phyloP scores from a whole-genome alignment of 2,113 vertebrate species.

The Polyodon spathula region DNA sequence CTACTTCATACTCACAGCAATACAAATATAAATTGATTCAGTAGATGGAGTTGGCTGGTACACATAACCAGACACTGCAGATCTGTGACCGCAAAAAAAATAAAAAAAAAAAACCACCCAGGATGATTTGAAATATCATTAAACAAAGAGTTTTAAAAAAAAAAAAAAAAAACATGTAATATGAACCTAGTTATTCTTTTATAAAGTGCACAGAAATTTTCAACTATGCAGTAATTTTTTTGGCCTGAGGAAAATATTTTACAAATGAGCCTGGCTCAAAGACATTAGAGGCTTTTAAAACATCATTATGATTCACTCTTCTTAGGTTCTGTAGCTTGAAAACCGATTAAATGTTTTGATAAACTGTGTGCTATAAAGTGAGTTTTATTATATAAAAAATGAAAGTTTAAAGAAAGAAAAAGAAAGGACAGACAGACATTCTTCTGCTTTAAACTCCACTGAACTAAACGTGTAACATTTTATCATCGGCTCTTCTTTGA shows the following conservation, averaged over 20 bases:
- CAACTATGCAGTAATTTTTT: slow-evolving; percentile 14
- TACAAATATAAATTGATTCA: too few species aligned
- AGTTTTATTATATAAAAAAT: slow-evolving; percentile 33
- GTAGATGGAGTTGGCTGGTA: too few species aligned
- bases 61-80: too few species aligned
- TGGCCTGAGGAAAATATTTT: slow-evolving; percentile 41
- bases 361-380: slow-evolving; percentile 28
- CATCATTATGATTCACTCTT: slow-evolving; percentile 36
- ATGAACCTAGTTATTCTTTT: too few species aligned
- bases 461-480: too few species aligned
- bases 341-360: slow-evolving; percentile 36
- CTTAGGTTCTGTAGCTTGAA: slow-evolving; percentile 31
- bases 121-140: too few species aligned
- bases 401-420: slow-evolving; percentile 19
- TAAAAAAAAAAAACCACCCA: too few species aligned
- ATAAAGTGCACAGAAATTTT: slow-evolving; percentile 38
- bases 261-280: slow-evolving; percentile 43
- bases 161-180: slow-evolving; percentile 56
- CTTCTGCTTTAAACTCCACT: too few species aligned
- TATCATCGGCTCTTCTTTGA: too few species aligned
- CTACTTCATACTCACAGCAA: too few species aligned
- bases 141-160: slow-evolving; percentile 21
- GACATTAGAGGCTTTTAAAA: slow-evolving; percentile 50
- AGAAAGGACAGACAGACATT: slow-evolving; percentile 8
- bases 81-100: too few species aligned